Evolutionary conservation across 2,113 vertebrate genomes (phyloP).

Genomic region (Butorides virescens): DNA sequence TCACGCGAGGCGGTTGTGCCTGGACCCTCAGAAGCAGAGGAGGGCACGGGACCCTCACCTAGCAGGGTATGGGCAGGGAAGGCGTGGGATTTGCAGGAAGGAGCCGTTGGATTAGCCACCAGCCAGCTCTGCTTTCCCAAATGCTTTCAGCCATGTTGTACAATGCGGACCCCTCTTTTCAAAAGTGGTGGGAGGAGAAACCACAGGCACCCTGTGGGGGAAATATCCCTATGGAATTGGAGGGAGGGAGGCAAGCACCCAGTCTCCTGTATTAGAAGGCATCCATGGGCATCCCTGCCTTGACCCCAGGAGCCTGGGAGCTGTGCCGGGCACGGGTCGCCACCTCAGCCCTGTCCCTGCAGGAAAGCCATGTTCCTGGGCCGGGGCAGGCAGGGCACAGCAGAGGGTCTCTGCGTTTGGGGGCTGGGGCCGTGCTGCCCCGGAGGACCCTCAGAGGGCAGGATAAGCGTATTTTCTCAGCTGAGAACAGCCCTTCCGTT

Average conservation of each 20-base stretch:
- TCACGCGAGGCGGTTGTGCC: accelerated
- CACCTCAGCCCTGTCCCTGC: background rate
- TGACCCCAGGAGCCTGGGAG: accelerated
- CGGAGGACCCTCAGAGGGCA: background rate
- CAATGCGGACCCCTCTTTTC: background rate
- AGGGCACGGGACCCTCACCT: background rate
- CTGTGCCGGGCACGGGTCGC: background rate
- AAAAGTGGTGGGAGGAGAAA: background rate
- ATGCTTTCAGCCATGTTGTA: accelerated
- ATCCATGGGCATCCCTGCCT: background rate
- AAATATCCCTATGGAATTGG: accelerated
- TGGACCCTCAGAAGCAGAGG: background rate
- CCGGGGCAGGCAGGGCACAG: accelerated
- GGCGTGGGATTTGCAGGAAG: background rate
- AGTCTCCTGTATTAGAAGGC: background rate
- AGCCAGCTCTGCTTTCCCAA: background rate
- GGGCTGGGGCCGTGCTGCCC: background rate
- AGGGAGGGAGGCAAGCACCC: background rate
- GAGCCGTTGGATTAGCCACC: background rate
- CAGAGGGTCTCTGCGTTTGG: background rate
- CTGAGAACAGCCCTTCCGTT: constrained; percentile 57
- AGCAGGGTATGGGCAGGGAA: background rate
- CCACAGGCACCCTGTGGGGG: accelerated
- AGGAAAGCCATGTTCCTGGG: background rate
- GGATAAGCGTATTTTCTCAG: constrained; percentile 60